phyloP scores from a whole-genome alignment of 2,797 vertebrate species.

The Hemibagrus guttatus region DNA sequence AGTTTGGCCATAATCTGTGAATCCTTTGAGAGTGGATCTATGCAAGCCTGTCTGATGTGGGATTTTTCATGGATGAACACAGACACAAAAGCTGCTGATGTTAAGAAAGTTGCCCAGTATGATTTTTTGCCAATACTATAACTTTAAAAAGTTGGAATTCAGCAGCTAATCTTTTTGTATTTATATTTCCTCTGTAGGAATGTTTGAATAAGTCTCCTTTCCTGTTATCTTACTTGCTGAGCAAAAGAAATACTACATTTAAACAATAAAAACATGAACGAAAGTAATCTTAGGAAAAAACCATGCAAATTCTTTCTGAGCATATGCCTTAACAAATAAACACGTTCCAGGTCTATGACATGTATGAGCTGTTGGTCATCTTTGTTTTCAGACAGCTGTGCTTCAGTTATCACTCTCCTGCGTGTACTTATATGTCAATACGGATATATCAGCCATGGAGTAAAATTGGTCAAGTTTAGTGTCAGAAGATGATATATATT shows the following conservation, averaged over 20 bases:
- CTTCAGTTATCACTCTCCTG: slow-evolving; percentile 8
- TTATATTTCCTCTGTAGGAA: not conserved
- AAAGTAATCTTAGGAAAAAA: not conserved
- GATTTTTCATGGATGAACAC: not conserved
- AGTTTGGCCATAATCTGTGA: slow-evolving; percentile 28
- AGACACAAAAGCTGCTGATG: slow-evolving; percentile 9
- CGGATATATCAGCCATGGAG: slow-evolving; percentile 10
- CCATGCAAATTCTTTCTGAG: not conserved
- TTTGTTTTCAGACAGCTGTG: slow-evolving; percentile 19
- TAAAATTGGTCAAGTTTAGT: not conserved
- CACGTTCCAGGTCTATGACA: not conserved
- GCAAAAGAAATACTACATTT: not conserved
- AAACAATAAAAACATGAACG: not conserved
- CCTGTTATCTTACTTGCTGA: not conserved
- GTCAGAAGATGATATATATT: slow-evolving; percentile 12
- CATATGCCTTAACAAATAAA: not conserved
- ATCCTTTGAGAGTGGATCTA: slow-evolving; percentile 6
- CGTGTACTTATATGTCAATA: slow-evolving; percentile 10
- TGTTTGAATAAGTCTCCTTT: not conserved
- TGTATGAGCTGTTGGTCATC: slow-evolving; percentile 2
- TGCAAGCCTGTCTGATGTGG: slow-evolving; percentile 3
- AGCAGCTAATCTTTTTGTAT: not conserved
- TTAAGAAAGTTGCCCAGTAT: not conserved
- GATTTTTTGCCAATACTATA: too few species aligned
- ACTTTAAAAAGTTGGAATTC: not conserved